Percentiles rank a stretch among this genome's conserved stretches.
Conservation (phyloP, 2,797 vertebrate species). For the Xiphorhynchus erythropygius region DNA sequence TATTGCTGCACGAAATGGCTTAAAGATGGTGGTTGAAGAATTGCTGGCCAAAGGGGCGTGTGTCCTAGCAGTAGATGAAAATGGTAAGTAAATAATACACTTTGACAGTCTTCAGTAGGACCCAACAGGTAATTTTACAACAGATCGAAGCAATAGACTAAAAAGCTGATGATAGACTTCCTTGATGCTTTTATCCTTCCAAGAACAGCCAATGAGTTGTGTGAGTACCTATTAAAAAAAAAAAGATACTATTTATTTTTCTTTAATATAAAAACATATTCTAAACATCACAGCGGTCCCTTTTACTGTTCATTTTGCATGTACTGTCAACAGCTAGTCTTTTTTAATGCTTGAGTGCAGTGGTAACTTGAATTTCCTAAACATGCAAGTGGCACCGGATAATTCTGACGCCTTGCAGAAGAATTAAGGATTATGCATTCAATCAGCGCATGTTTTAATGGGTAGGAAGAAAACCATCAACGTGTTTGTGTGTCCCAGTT, state of each 20-base stretch:
- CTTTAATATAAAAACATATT: neutral
- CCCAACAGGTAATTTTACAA: neutral
- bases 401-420: slow-evolving; percentile 51
- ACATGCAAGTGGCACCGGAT: slow-evolving; percentile 41
- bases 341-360: slow-evolving; percentile 70
- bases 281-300: slow-evolving; percentile 36
- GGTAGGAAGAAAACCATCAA: slow-evolving; percentile 45
- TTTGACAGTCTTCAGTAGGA: neutral
- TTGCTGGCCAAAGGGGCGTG: slow-evolving; percentile 90
- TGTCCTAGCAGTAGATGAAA: slow-evolving; percentile 90
- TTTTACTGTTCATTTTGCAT: slow-evolving; percentile 69
- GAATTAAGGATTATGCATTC: slow-evolving; percentile 61
- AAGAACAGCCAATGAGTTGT: slow-evolving; percentile 31
- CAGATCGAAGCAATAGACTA: neutral
- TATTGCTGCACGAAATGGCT: slow-evolving; percentile 90
- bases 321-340: slow-evolving; percentile 54
- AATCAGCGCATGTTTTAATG: slow-evolving; percentile 64
- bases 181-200: neutral
- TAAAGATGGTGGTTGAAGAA: slow-evolving; percentile 92
- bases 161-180: slow-evolving; percentile 10
- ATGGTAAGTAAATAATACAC: slow-evolving; percentile 80
- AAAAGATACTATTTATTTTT: neutral
- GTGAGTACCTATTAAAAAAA: slow-evolving; percentile 22
- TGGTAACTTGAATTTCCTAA: slow-evolving; percentile 54
- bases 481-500: slow-evolving; percentile 51